Evolutionary conservation across 2,888 invertebrate genomes (phyloP).

Genomic region (Zhuqinia jingwanae): DNA sequence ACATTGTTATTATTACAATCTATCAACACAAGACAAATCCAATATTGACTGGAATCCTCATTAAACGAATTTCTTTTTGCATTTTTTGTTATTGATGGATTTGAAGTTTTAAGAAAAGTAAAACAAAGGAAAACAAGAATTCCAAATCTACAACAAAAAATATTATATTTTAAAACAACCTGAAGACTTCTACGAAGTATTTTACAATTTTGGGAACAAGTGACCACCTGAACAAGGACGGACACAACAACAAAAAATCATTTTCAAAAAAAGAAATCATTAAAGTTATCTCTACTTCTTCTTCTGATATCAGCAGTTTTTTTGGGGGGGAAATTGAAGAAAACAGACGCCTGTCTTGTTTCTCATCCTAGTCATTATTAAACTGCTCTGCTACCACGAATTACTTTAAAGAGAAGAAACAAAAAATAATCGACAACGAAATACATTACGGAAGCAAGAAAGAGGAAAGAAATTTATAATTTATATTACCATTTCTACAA

Average conservation of each 20-base stretch:
- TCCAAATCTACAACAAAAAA: conserved; percentile 17
- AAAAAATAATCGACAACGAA: conserved; percentile 32
- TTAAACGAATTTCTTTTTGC: neutral
- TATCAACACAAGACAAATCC: conserved; percentile 42
- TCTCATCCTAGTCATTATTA: neutral
- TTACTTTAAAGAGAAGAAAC: conserved; percentile 22
- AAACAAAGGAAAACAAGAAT: neutral
- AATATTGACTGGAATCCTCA: conserved; percentile 54
- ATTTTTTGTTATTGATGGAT: neutral
- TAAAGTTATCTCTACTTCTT: conserved; percentile 13
- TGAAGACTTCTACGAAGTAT: conserved; percentile 69
- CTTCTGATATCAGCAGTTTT: neutral
- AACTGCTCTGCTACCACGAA: too few relatives aligned
- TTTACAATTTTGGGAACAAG: conserved; percentile 70
- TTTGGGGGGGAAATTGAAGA: neutral
- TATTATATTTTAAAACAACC: conserved; percentile 39
- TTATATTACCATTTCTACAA: conserved; percentile 10
- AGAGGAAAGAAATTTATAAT: neutral
- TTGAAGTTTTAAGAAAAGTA: conserved; percentile 5
- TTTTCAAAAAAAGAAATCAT: conserved; percentile 37
- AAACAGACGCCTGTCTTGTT: neutral
- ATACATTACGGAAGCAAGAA: neutral
- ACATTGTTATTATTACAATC: conserved; percentile 29
- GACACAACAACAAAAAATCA: conserved; percentile 44
- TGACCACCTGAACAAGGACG: conserved; percentile 60